These are phyloP conservation scores for Sminthurides bifidus DNA, from an alignment of 1,140 invertebrate species.

Conservation along the genomic window DNA sequence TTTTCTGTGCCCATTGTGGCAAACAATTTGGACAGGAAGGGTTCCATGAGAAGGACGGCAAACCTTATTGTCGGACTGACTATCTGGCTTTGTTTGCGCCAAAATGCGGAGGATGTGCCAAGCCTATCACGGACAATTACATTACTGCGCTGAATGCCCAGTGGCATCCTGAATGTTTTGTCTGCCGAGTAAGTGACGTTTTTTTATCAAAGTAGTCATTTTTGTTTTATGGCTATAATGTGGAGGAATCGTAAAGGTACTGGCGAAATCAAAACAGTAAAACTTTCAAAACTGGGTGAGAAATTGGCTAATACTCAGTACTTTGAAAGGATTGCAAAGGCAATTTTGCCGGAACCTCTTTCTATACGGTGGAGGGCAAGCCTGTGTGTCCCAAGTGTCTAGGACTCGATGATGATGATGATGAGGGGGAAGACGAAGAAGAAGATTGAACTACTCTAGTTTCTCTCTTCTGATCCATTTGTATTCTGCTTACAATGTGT, in stretches of 20 bases:
- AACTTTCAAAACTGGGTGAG: neutral
- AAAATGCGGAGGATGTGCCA: slow-evolving; percentile 92
- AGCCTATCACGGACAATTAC: slow-evolving; percentile 97
- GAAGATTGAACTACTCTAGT: too few species aligned
- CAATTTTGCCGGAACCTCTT: slow-evolving; percentile 80
- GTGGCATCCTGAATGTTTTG: slow-evolving; percentile 99
- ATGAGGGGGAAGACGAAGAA: slow-evolving; percentile 54
- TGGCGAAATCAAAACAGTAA: neutral
- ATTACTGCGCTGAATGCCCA: slow-evolving; percentile 94
- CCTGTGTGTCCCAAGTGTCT: slow-evolving; percentile 80
- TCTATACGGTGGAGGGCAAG: slow-evolving; percentile 88
- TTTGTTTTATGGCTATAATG: neutral
- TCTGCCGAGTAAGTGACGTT: slow-evolving; percentile 79
- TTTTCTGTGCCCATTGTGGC: slow-evolving; percentile 96
- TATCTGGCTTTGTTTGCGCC: slow-evolving; percentile 99
- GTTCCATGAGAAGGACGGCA: slow-evolving; percentile 86
- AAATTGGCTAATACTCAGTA: too few species aligned
- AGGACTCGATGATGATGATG: slow-evolving; percentile 47
- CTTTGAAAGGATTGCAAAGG: slow-evolving; percentile 72
- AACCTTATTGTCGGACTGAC: slow-evolving; percentile 86
- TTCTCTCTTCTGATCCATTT: too few species aligned
- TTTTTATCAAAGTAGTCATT: neutral
- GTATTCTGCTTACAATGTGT: too few species aligned
- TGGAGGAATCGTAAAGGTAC: neutral
- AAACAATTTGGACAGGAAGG: slow-evolving; percentile 94